These are phyloP conservation scores for Porphyrio hochstetteri DNA, from an alignment of 2,113 vertebrate species.

Conservation along the genomic window DNA sequence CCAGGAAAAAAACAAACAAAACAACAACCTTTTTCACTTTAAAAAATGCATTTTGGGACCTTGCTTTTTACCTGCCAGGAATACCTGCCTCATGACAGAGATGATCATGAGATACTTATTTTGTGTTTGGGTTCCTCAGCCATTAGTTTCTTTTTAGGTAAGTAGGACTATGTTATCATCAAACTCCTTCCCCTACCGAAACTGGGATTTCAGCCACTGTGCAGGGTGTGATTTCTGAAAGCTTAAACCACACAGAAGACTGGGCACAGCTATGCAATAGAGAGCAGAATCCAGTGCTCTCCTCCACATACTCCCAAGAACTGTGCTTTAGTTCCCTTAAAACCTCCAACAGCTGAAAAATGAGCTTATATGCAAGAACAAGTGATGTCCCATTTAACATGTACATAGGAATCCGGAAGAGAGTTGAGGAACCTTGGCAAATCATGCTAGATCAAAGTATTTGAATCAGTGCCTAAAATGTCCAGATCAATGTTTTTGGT, in stretches of 20 bases:
- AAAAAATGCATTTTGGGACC: not conserved
- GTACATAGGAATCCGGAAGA: constrained; percentile 68
- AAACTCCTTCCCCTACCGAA: not conserved
- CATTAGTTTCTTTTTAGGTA: not conserved
- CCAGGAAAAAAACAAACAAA: not conserved
- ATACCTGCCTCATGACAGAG: not conserved
- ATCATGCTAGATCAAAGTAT: constrained; percentile 59
- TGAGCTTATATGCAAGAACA: not conserved
- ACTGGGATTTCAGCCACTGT: not conserved
- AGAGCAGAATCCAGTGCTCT: not conserved
- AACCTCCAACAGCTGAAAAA: not conserved
- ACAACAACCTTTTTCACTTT: not conserved
- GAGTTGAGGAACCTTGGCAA: constrained; percentile 55
- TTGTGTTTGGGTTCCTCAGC: not conserved
- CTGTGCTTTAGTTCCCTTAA: not conserved
- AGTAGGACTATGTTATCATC: not conserved
- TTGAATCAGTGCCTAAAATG: constrained; percentile 57
- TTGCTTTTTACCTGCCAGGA: not conserved
- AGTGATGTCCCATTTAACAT: constrained; percentile 45
- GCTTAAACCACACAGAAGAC: not conserved
- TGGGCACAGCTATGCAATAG: not conserved
- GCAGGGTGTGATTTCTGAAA: not conserved
- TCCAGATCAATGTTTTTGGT: constrained; percentile 51
- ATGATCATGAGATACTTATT: not conserved
- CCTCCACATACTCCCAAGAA: not conserved